Evolutionary conservation across 1,140 invertebrate species (phyloP), one percentile per base, ranked within the genome.

Genomic region (Sitobion miscanthi): DNA sequence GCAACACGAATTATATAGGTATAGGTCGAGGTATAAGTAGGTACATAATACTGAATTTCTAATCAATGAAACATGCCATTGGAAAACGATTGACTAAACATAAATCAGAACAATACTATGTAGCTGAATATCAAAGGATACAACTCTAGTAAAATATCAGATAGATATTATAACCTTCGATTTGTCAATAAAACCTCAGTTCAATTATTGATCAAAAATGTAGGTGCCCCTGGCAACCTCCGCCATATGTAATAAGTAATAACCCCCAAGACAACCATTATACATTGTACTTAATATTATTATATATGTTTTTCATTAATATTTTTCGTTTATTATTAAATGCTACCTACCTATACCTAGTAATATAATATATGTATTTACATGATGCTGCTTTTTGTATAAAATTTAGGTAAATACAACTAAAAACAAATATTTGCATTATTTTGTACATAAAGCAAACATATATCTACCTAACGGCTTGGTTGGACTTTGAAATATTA

Each of bases 351-450:
- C 52, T 52, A 23, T n/a, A n/a, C 30, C 11, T 77, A 77, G 4
- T 77, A 69, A 77, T 69, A 30, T 62, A 14, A 69, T 30, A 62
- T n/a, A n/a, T 77, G 11, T 62, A 62, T 62, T 77, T 17, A 77
- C n/a, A 77, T 77, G 14, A 77, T 77, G 14, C 6, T n/a, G 14
- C 62, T 77, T 69, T 77, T 14, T 77, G n/a, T 77, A 35, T 77
- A n/a, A 69, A n/a, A n/a, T 77, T 77, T n/a, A 77, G 62, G 52
- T 17, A 3, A 0, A 2, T 77, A 77, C 62, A 1, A n/a, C 30
- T 77, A n/a, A 77, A 77, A n/a, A 77, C 17, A 77, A 77, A 77
- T 77, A 77, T 77, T 77, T 77, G 20, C 62, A 77, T 77, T n/a
- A 77, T 77, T 77, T 77, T n/a, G 62, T n/a, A 17, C 62, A 77